phyloP scores from a whole-genome alignment of 2,113 vertebrate genomes.

The Heterotis niloticus region DNA sequence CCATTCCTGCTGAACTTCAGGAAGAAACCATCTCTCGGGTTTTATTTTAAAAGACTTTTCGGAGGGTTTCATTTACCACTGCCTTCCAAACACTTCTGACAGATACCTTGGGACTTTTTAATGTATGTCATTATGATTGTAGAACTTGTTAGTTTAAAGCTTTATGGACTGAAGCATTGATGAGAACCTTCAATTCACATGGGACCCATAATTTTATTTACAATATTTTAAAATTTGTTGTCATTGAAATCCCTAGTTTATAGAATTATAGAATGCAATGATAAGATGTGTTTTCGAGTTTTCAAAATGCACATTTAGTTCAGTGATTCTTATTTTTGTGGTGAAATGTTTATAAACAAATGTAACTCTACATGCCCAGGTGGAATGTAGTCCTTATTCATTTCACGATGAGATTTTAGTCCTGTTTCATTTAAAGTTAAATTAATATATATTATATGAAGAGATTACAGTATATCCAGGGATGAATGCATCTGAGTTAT shows the following conservation, averaged over 20 bases:
- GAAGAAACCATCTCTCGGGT: no score
- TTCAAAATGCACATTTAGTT: no score
- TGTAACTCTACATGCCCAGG: slow-evolving; percentile 34
- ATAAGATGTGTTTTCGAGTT: no score
- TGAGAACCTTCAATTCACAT: background rate
- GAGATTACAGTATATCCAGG: background rate
- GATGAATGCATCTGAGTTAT: background rate
- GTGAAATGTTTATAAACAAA: background rate
- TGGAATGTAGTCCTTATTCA: no score
- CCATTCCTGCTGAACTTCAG: no score
- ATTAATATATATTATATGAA: background rate
- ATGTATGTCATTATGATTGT: slow-evolving; percentile 20
- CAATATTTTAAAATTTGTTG: no score
- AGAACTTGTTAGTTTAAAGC: slow-evolving; percentile 25
- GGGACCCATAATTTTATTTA: background rate
- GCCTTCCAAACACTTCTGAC: slow-evolving; percentile 29
- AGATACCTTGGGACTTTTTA: slow-evolving; percentile 37
- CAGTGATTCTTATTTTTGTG: background rate
- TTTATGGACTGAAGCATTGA: background rate
- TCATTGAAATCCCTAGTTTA: no score
- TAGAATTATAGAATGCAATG: no score
- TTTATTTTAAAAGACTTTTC: slow-evolving; percentile 8
- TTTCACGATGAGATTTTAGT: no score
- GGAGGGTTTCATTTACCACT: slow-evolving; percentile 31
- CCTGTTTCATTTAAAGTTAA: slow-evolving; percentile 34